Conservation (phyloP, 2,888 invertebrate genomes). For the Ormyrus nitidulus region DNA sequence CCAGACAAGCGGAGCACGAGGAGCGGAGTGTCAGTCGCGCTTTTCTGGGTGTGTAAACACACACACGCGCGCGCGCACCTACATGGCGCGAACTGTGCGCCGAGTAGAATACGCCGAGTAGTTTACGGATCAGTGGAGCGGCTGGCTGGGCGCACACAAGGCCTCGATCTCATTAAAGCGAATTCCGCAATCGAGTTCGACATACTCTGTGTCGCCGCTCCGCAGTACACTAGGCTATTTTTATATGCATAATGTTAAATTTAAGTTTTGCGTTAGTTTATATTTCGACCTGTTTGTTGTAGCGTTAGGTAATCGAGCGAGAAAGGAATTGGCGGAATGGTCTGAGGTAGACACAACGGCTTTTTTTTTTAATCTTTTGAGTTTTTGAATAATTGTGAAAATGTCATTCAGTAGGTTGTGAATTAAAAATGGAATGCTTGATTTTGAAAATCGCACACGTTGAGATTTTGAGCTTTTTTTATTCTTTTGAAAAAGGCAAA, state of each 20-base stretch:
- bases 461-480: no score
- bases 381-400: no score
- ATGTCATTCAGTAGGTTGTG: no score
- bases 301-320: not conserved
- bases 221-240: not conserved
- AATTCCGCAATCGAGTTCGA: constrained; percentile 27
- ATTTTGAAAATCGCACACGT: no score
- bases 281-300: not conserved
- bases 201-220: not conserved
- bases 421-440: no score
- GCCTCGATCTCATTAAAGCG: constrained; percentile 29
- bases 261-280: not conserved
- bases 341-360: no score
- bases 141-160: not conserved
- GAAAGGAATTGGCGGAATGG: no score
- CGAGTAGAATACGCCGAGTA: no score
- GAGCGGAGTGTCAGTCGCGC: not conserved
- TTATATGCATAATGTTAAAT: not conserved
- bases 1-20: no score
- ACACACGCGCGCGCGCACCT: not conserved
- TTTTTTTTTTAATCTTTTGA: no score
- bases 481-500: no score
- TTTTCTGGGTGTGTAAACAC: not conserved
- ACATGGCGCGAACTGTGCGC: not conserved
- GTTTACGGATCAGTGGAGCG: no score